Evolutionary conservation across 1,140 invertebrate species (phyloP), one percentile per base, ranked within the genome.

Genomic region (Brachystomella parvula): DNA sequence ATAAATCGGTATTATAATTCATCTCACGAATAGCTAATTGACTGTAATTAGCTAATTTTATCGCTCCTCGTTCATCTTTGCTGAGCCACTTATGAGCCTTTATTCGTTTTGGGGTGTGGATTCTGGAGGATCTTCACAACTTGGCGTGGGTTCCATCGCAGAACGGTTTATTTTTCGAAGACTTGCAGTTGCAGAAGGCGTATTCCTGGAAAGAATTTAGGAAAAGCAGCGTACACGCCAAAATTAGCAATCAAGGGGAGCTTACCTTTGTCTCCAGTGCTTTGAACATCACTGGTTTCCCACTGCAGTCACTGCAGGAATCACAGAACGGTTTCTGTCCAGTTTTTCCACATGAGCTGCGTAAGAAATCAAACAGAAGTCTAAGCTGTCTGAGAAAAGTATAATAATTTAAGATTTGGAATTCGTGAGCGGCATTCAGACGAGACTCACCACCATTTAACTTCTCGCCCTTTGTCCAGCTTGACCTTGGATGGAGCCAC

Each of bases 401-500:
- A 17, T 9, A 53, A 53, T n/a, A n/a, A n/a, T n/a, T n/a, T n/a
- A n/a, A n/a, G n/a, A n/a, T n/a, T n/a, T n/a, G n/a, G n/a, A n/a
- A n/a, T n/a, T n/a, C n/a, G n/a, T n/a, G n/a, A n/a, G n/a, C n/a
- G n/a, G n/a, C n/a, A 53, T 53, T 19, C 6, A 19, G 9, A 19
- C 21, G 24, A 15, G 49, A 53, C 15, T 9, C 24, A 53, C 49
- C 49, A 53, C 49, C 49, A 53, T 24, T 53, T 53, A 24, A 53
- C 49, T 24, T 53, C 49, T 19, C 49, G 49, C 9, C 49, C 49
- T 26, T 53, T 53, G 49, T 53, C 49, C 49, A 53, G 24, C 49
- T 53, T 53, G 9, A 53, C 49, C 49, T 24, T 53, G 9, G 49
- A 17, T 6, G 49, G 49, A 15, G 24, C 6, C 12, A 19, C 12